Percentiles rank a stretch among this genome's conserved stretches.
phyloP scores from a whole-genome alignment of 37 sponge, comb jelly and placozoan genomes.

The Beroe ovata region DNA sequence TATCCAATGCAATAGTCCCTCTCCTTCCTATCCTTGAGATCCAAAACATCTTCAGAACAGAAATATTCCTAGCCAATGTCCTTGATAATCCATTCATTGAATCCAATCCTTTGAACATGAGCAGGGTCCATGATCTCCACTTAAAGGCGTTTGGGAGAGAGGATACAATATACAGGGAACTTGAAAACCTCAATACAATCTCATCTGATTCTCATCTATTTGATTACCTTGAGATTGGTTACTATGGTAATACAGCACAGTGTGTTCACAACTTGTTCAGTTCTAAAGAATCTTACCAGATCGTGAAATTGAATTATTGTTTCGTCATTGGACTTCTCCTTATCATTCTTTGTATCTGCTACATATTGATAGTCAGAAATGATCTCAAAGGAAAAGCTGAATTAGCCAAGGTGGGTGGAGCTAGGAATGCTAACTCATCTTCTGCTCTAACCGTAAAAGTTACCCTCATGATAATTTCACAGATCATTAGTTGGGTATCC shows the following conservation, averaged over 20 bases:
- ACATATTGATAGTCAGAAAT: neutral
- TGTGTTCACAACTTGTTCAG: neutral
- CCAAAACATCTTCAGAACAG: neutral
- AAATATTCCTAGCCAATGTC: neutral
- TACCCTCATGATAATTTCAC: neutral
- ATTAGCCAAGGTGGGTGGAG: no score
- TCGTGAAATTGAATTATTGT: neutral
- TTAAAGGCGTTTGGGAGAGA: neutral
- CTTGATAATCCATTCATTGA: slow-evolving; percentile 5
- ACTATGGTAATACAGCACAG: slow-evolving; percentile 4
- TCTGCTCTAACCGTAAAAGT: neutral
- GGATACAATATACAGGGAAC: neutral
- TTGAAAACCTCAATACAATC: neutral
- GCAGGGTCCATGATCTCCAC: neutral
- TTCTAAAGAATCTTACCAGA: neutral
- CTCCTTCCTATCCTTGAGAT: neutral
- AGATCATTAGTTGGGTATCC: slow-evolving; percentile 1
- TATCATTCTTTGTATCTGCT: neutral
- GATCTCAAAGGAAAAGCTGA: no score
- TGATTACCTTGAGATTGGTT: neutral
- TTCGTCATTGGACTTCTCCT: neutral
- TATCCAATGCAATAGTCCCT: neutral
- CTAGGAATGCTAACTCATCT: neutral
- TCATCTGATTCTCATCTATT: neutral
- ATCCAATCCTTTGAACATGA: neutral